Evolutionary conservation across 2,888 invertebrate genomes (phyloP), one percentile per base, ranked within the genome.

Genomic region (Ariolimax columbianus): DNA sequence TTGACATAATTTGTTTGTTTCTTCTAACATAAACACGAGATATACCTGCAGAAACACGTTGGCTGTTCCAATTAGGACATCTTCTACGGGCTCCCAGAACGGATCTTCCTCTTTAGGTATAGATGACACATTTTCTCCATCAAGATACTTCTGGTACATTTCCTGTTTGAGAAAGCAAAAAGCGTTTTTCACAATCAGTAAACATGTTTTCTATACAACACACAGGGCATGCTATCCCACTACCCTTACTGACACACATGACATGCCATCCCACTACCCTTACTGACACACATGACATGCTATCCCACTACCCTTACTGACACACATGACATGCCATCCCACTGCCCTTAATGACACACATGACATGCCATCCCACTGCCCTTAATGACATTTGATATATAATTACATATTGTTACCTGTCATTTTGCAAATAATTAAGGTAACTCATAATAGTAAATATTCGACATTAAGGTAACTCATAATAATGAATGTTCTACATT

Each of bases 41-140:
- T 43, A 43, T n/a, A 85, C 82, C 89, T 94, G 94, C 6, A 94
- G 91, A 88, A 94, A 94, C 40, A 93, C 92, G 88, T 92, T 94
- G 75, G 93, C 92, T 30, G 93, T 93, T 66, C 92, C 94, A 72
- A 94, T 92, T 66, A 94, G 89, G 4, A 93, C 91, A 86, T 94
- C 94, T 85, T 94, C 94, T 30, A 92, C 90, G 0, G 94, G 93
- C 87, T 94, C 94, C 94, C 94, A 94, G 89, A 94, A 94, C 26
- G 94, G 94, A 86, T 94, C 94, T 30, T 93, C 88, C 83, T 94
- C 93, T 78, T 91, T 90, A 3, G 92, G 88, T 38, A 93, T 90
- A 70, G 90, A 90, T 0, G 88, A 87, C 14, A 93, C 87, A 82
- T 93, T 91, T 81, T 94, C 94, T 19, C 93, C 93, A 87, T 94